Evolutionary conservation across 2,113 vertebrate species (phyloP).

Genomic region (Callipepla squamata): DNA sequence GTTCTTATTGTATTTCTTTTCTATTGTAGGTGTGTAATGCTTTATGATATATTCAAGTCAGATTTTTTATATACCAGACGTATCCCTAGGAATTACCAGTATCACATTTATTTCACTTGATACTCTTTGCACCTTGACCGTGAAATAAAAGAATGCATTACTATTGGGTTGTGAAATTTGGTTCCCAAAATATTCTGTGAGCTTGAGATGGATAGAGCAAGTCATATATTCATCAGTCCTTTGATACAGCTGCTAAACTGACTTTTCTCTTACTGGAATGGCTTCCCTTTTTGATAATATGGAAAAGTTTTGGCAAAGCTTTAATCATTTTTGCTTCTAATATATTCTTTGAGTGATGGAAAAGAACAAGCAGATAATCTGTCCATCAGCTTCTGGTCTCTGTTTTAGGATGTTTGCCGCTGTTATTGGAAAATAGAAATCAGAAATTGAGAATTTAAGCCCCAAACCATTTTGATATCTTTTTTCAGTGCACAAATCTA

Average conservation of each 20-base stretch:
- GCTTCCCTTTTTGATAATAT: not conserved
- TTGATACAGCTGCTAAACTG: not conserved
- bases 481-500: not conserved
- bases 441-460: not conserved
- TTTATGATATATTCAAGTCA: not conserved
- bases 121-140: not conserved
- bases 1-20: not conserved
- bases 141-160: slow-evolving; percentile 3
- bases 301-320: not conserved
- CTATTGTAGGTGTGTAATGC: not conserved
- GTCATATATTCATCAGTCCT: not conserved
- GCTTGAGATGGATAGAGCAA: not conserved
- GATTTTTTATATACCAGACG: not conserved
- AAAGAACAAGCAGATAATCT: not conserved
- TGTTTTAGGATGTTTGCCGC: not conserved
- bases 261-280: not conserved
- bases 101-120: slow-evolving; percentile 52
- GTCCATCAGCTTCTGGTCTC: not conserved
- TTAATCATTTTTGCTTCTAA: not conserved
- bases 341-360: not conserved
- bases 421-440: not conserved
- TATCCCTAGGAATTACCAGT: slow-evolving; percentile 19
- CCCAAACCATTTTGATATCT: not conserved
- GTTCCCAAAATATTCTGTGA: not conserved
- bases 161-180: not conserved